Conservation (phyloP, 1,140 invertebrate genomes). For the Formica selysi region DNA sequence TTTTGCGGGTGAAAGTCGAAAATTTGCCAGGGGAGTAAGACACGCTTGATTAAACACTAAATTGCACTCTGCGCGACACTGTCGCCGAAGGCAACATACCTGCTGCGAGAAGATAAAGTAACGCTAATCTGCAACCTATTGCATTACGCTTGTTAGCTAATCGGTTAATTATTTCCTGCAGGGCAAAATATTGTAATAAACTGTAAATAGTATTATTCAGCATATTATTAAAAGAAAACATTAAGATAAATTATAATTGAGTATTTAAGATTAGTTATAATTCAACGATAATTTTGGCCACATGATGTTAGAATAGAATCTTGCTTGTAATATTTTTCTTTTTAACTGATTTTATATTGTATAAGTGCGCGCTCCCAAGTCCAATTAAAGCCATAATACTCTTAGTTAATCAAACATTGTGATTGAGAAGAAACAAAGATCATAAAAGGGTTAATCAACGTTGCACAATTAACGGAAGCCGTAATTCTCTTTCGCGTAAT, state of each 20-base stretch:
- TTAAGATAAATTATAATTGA: slow-evolving; percentile 27
- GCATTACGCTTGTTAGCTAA: slow-evolving; percentile 54
- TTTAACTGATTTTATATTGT: slow-evolving; percentile 12
- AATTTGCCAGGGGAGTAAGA: slow-evolving; percentile 16
- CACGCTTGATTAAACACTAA: slow-evolving; percentile 33
- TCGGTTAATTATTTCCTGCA: slow-evolving; percentile 30
- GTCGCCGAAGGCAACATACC: slow-evolving; percentile 12
- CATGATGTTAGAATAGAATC: background rate
- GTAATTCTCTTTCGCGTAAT: slow-evolving; percentile 63
- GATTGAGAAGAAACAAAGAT: background rate
- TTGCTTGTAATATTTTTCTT: background rate
- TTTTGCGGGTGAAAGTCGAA: slow-evolving; percentile 68
- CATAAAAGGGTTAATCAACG: slow-evolving; percentile 9
- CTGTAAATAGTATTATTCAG: background rate
- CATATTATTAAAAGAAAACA: background rate
- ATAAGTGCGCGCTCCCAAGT: background rate
- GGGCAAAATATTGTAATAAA: slow-evolving; percentile 22
- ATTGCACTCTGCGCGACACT: slow-evolving; percentile 10
- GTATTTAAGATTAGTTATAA: slow-evolving; percentile 2
- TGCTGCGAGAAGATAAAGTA: slow-evolving; percentile 35
- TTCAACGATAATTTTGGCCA: background rate
- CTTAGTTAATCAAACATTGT: background rate
- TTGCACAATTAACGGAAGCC: slow-evolving; percentile 63
- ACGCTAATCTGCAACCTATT: slow-evolving; percentile 27
- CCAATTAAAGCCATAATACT: slow-evolving; percentile 45